Conservation (phyloP, 2,113 vertebrate species). For the Malurus cyaneus region DNA sequence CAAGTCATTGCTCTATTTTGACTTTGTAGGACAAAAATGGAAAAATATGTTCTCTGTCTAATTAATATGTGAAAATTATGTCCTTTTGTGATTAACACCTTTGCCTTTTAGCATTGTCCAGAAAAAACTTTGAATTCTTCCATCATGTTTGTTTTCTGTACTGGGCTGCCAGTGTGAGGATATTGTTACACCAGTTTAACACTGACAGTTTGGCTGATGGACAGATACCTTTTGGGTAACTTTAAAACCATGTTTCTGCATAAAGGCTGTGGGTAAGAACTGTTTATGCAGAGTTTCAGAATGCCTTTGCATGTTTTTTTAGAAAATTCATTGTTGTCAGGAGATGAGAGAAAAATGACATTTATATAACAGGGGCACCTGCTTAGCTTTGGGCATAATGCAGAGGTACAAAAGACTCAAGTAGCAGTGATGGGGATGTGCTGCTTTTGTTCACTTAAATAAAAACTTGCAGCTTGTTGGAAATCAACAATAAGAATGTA, state of each 20-base stretch:
- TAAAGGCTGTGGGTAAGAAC: background rate
- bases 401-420: background rate
- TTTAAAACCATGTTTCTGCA: background rate
- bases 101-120: background rate
- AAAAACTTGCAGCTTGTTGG: background rate
- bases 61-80: background rate
- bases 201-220: background rate
- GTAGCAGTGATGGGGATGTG: background rate
- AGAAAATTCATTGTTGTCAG: background rate
- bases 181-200: background rate
- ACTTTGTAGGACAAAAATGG: background rate
- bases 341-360: background rate
- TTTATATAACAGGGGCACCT: background rate
- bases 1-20: background rate
- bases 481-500: background rate
- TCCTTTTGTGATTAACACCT: background rate
- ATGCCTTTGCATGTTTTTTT: background rate
- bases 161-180: background rate
- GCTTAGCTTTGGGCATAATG: background rate
- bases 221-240: background rate
- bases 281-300: background rate
- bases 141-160: background rate
- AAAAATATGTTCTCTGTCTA: background rate
- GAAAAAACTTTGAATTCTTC: background rate
- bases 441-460: background rate